Conservation (phyloP, 1,140 invertebrate genomes). For the Papilio dardanus region DNA sequence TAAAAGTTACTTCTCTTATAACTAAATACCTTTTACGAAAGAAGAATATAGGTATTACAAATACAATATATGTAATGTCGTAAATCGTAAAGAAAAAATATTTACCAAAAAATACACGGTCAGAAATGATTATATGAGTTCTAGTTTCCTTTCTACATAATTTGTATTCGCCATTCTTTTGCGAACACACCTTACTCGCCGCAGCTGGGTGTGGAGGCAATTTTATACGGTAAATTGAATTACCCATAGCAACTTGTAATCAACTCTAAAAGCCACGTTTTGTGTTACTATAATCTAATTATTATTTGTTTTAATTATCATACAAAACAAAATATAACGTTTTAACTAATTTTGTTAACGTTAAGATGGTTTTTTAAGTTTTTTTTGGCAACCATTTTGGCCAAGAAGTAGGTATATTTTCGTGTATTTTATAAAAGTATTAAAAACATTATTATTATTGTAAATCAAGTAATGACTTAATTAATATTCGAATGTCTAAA, state of each 20-base stretch:
- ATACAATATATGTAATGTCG: too few relatives aligned
- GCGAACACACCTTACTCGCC: conserved; percentile 34
- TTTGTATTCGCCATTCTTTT: conserved; percentile 36
- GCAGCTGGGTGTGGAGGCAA: conserved; percentile 34
- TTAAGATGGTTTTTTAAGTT: background rate
- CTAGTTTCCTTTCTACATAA: conserved; percentile 6
- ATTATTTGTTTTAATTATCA: background rate
- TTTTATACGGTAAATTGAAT: conserved; percentile 38
- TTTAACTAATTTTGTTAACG: background rate
- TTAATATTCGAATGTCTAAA: too few relatives aligned
- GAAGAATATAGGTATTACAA: too few relatives aligned
- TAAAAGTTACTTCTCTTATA: too few relatives aligned
- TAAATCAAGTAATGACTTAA: too few relatives aligned
- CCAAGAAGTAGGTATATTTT: too few relatives aligned
- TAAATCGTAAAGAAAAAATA: background rate
- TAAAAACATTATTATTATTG: too few relatives aligned
- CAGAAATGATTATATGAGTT: conserved; percentile 9
- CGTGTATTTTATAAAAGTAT: too few relatives aligned
- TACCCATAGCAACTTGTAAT: conserved; percentile 34
- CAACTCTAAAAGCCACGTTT: conserved; percentile 35
- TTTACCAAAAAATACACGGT: background rate
- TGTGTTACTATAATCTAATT: conserved; percentile 23
- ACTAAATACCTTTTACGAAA: too few relatives aligned
- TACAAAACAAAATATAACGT: background rate
- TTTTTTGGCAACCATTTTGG: too few relatives aligned